Base-by-base conservation (phyloP, 64 coral and sea anemone genomes). In the Montipora foliosa region DNA sequence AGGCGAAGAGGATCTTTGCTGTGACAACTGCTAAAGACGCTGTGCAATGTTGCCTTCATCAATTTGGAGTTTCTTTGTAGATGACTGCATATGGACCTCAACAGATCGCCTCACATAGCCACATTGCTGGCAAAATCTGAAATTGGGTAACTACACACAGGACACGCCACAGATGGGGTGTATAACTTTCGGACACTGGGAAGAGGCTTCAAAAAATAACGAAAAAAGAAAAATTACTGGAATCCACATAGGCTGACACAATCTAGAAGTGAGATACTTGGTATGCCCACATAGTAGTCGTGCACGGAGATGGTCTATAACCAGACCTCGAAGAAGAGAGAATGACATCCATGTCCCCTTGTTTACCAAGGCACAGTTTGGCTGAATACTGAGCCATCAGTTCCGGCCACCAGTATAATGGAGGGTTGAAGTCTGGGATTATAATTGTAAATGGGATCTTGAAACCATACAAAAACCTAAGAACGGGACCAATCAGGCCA, bases 101-200 rank as follows among this genome's bases (percentile, higher is more conserved):
- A 51, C 66, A 7, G 16, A 61, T 49, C 50, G 79, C 17, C 80
- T 13, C 13, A n/a, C 8, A 93, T 79, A 93, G 5, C 83, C 82
- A 74, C 91, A 93, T 51, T 64, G 14, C 61, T 64, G 61, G 61
- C 61, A 64, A 64, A 64, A 64, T 15, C 14, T 64, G 61, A 64
- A 93, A 5, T 78, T 5, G 51, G 19, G 53, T 77, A 93, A 14
- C 37, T 20, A 44, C 80, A 87, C 1, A 15, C 20, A 24, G 82
- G 83, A 51, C 84, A 93, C 1, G 86, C 67, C 1, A 94, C 93
- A 12, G 67, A 55, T 3, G 79, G 87, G 8, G 53, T 80, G 79
- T 79, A 94, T 61, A 93, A 60, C 52, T 87, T 87, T 8, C 75
- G 75, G 8, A 93, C 76, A 12, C 73, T 79, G 10, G 66, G 83